Evolutionary conservation across 2,113 vertebrate species (phyloP), one percentile per base, ranked within the genome.

Genomic region (Eira barbara): DNA sequence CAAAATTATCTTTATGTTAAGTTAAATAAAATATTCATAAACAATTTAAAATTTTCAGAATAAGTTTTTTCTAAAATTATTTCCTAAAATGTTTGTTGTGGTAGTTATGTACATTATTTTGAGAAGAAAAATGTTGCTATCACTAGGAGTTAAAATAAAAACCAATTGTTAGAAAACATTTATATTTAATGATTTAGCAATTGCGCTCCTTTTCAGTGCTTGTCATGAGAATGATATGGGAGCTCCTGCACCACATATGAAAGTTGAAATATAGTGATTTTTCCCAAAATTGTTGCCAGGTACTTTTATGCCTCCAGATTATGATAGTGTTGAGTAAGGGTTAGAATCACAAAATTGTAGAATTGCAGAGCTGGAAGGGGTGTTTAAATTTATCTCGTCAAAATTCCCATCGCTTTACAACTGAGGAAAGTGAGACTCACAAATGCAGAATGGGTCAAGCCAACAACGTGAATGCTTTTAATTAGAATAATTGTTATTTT

Each of bases 401-500:
- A 89, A 94, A 47, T 36, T 80, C 7, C 2, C 11, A 23, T 86
- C 65, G 9, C 11, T 76, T 81, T 80, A 5, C 94, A 92, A 83
- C 13, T 67, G 39, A 83, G 78, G 63, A 90, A 61, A 57, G 9
- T 20, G 9, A 91, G 18, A 61, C 39, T 81, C 21, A 1, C 45
- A 94, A 79, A 47, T 55, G 18, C 13, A 47, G 59, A 7, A 25
- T 61, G 29, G 27, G 15, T 82, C 47, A 86, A 61, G 82, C 20
- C 27, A 90, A 78, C 7, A 95, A 67, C 96, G 57, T 61, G 6
- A 71, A 63, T 69, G n/a, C 67, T 81, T 97, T 96, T 78, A 31
- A 47, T 78, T 47, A 17, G 45, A 76, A 76, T 31, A 78, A 18
- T 18, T 76, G 25, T 47, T 15, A 76, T 45, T 76, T 47, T 47